Conservation (phyloP, 1,140 invertebrate species). For the Hydropsyche tenuis region DNA sequence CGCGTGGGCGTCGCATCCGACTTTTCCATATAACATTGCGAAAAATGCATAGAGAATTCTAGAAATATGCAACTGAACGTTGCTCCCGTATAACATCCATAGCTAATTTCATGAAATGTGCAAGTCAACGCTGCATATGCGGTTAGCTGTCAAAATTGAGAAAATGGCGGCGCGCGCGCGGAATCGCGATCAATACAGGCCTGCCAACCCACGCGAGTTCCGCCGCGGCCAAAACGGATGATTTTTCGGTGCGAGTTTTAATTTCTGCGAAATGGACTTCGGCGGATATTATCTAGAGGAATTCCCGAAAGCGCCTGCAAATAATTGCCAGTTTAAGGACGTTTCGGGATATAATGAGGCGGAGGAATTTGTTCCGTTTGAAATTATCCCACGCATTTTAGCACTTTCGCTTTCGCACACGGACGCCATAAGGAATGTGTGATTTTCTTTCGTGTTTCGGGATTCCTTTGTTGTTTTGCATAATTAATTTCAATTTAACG, state of each 20-base stretch:
- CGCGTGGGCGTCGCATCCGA: too few species aligned
- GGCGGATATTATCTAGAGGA: too few species aligned
- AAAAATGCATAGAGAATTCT: too few species aligned
- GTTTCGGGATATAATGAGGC: not conserved
- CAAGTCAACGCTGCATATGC: too few species aligned
- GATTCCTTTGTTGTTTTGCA: not conserved
- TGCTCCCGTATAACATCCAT: too few species aligned
- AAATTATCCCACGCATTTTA: conserved; percentile 5
- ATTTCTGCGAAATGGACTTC: too few species aligned
- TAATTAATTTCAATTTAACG: too few species aligned
- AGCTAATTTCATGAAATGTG: too few species aligned
- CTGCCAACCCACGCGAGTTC: not conserved
- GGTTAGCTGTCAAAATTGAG: too few species aligned
- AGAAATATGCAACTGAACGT: too few species aligned
- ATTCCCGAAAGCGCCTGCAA: not conserved
- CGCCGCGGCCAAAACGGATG: not conserved
- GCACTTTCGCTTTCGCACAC: not conserved
- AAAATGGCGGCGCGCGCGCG: not conserved
- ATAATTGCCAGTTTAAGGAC: not conserved
- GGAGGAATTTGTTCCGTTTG: not conserved
- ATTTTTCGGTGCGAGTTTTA: too few species aligned
- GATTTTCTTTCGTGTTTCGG: conserved; percentile 8
- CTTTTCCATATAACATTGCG: too few species aligned
- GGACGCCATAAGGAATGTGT: not conserved
- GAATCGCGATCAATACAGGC: not conserved